Evolutionary conservation across 2,113 vertebrate genomes (phyloP).

Genomic region (Cryptotis parvus): DNA sequence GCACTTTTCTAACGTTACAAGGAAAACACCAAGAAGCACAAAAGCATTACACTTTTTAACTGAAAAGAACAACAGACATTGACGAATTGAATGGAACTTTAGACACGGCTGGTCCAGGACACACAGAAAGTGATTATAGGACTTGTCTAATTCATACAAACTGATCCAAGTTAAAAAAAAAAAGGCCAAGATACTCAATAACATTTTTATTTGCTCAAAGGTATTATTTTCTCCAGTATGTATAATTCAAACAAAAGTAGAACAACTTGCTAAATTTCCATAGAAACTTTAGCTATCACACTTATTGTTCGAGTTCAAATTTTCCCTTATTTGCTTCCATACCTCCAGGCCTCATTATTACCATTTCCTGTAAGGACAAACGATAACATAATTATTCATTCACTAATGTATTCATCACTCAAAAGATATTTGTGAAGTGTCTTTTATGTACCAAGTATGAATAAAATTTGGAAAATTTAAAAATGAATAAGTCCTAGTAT

Average conservation of each 20-base stretch:
- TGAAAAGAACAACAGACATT: slow-evolving; percentile 35
- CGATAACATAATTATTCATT: slow-evolving; percentile 47
- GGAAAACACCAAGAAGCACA: slow-evolving; percentile 26
- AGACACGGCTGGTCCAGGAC: slow-evolving; percentile 50
- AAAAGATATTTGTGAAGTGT: slow-evolving; percentile 36
- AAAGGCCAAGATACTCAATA: slow-evolving; percentile 59
- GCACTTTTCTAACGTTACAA: slow-evolving; percentile 50
- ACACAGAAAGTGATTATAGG: slow-evolving; percentile 62
- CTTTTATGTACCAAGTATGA: slow-evolving; percentile 43
- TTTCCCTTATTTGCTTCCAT: slow-evolving; percentile 28
- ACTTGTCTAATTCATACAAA: slow-evolving; percentile 46
- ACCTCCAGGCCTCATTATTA: slow-evolving; percentile 35
- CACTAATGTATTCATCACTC: slow-evolving; percentile 27
- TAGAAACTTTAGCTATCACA: slow-evolving; percentile 46
- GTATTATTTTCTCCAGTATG: slow-evolving; percentile 29
- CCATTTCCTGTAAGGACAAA: slow-evolving; percentile 47
- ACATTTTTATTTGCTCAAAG: slow-evolving; percentile 48
- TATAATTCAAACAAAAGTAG: slow-evolving; percentile 58
- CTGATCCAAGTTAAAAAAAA: slow-evolving; percentile 46
- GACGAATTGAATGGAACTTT: background rate
- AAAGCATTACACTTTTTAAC: slow-evolving; percentile 64
- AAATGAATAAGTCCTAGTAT: slow-evolving; percentile 54
- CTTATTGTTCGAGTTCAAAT: slow-evolving; percentile 57
- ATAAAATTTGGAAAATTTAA: slow-evolving; percentile 29
- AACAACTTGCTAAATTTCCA: slow-evolving; percentile 51